Percentiles rank a stretch among this genome's conserved stretches.
Conservation (phyloP, 2,797 vertebrate species). For the Pristis pectinata region DNA sequence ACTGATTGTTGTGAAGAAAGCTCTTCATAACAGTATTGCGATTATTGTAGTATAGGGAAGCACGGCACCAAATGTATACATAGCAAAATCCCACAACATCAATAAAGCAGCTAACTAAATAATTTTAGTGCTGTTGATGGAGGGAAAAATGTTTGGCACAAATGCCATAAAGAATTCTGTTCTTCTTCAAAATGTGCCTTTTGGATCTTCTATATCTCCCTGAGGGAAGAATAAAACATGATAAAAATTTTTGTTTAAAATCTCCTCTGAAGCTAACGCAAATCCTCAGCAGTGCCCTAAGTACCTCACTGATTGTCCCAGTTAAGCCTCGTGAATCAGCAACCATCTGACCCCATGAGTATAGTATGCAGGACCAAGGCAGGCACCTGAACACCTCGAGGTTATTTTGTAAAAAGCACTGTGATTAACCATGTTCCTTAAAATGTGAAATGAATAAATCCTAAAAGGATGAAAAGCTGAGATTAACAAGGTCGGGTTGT, state of each 20-base stretch:
- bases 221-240: not conserved
- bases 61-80: not conserved
- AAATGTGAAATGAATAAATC: not conserved
- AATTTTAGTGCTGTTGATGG: not conserved
- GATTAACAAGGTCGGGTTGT: not conserved
- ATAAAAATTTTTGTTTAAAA: not conserved
- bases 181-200: not conserved
- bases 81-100: not conserved
- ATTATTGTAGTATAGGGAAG: not conserved
- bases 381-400: not conserved
- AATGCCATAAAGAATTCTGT: not conserved
- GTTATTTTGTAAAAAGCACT: not conserved
- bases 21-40: not conserved
- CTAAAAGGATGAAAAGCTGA: not conserved
- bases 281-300: not conserved
- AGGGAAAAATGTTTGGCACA: not conserved
- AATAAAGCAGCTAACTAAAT: not conserved
- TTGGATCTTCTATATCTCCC: not conserved
- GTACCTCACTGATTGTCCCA: not conserved
- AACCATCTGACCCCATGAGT: not conserved
- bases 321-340: not conserved
- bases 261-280: not conserved
- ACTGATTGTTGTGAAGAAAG: not conserved
- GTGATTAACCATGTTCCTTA: not conserved
- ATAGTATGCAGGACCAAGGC: not conserved